Percentiles rank a stretch among this genome's conserved stretches.
Evolutionary conservation across 1,140 invertebrate species (phyloP).

Genomic region (Notospermus geniculatus): DNA sequence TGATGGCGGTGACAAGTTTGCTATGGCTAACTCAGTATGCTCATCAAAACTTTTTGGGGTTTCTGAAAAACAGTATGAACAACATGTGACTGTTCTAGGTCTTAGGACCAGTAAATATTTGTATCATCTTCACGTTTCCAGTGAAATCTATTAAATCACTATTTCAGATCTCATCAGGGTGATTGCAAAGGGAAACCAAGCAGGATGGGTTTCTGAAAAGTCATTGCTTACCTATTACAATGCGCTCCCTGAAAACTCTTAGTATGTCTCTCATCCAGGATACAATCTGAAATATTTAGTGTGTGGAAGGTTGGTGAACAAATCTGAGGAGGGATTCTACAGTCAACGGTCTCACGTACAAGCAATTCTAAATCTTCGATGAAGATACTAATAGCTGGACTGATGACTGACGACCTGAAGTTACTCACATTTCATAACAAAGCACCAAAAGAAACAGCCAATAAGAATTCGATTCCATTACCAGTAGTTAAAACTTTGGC

Average conservation of each 20-base stretch:
- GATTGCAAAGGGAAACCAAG: too few species aligned
- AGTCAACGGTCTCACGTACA: too few species aligned
- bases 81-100: too few species aligned
- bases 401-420: neutral
- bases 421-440: neutral
- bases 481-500: too few species aligned
- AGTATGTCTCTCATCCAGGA: constrained; percentile 5
- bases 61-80: too few species aligned
- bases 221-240: neutral
- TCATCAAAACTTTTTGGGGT: too few species aligned
- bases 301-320: neutral
- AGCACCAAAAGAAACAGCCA: neutral
- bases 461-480: neutral
- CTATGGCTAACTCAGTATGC: too few species aligned
- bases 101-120: too few species aligned
- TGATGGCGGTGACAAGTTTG: too few species aligned
- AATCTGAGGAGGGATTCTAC: neutral
- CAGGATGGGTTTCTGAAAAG: neutral
- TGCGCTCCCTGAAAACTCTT: neutral
- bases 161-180: too few species aligned
- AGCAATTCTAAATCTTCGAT: neutral
- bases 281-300: constrained; percentile 3
- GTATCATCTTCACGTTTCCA: too few species aligned
- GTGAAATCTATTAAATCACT: too few species aligned
- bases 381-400: neutral